Conservation (phyloP, 2,888 invertebrate genomes). For the Drosophila picticornis region DNA sequence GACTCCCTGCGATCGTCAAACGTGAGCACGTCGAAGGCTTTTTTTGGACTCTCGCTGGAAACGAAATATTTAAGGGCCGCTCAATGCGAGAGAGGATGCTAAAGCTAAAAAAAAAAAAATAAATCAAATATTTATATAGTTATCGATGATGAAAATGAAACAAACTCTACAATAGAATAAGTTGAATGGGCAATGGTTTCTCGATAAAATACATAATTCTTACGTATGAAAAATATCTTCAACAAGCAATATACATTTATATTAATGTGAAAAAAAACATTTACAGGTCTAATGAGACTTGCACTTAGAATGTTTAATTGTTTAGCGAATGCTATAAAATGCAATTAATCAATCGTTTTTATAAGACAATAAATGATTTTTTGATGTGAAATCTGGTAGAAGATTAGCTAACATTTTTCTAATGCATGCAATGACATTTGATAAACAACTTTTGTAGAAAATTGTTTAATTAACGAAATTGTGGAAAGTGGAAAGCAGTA, state of each 20-base stretch:
- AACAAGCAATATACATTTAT: background rate
- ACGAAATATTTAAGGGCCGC: background rate
- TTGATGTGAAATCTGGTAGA: background rate
- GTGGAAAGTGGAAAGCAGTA: background rate
- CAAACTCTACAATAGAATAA: background rate
- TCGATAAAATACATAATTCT: background rate
- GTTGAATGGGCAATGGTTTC: background rate
- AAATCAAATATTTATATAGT: background rate
- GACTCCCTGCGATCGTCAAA: constrained; percentile 20
- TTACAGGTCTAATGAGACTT: background rate
- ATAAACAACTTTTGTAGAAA: background rate
- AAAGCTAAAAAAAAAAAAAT: background rate
- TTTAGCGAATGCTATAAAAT: background rate
- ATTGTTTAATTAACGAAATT: background rate
- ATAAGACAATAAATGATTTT: background rate
- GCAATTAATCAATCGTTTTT: background rate
- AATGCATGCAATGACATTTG: background rate
- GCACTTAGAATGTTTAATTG: background rate
- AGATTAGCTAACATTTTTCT: background rate
- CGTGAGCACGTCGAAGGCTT: constrained; percentile 29
- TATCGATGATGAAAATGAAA: background rate
- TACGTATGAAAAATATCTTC: background rate
- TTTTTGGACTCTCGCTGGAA: background rate
- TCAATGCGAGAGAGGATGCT: background rate
- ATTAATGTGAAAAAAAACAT: too few species aligned